A percentile compares a stretch with the other conserved stretches of the same genome.
These are phyloP conservation scores for Oryzias sinensis DNA, from an alignment of 2,797 vertebrate species.

Conservation along the genomic window DNA sequence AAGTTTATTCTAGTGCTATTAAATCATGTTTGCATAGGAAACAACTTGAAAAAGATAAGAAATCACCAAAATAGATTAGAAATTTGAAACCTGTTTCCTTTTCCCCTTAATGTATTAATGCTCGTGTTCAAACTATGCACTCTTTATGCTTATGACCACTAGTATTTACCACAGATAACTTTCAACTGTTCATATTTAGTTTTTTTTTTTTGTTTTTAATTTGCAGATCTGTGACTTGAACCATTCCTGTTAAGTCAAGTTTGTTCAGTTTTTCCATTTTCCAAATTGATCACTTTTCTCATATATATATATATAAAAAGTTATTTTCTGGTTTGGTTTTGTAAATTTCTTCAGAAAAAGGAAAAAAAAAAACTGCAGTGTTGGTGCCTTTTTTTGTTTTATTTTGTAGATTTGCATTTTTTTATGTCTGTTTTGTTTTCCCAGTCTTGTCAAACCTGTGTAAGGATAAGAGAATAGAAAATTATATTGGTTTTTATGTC, in stretches of 20 bases:
- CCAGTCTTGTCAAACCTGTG: constrained; percentile 90
- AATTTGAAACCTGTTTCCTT: constrained; percentile 62
- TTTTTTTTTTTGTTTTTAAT: constrained; percentile 18
- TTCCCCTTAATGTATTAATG: constrained; percentile 69
- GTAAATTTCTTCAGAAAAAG: constrained; percentile 63
- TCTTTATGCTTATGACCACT: constrained; percentile 85
- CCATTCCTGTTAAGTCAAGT: constrained; percentile 74
- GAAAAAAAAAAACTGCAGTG: constrained; percentile 59
- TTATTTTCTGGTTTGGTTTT: constrained; percentile 45
- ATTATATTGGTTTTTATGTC: constrained; percentile 86
- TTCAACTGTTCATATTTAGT: constrained; percentile 71
- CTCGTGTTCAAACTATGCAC: constrained; percentile 78
- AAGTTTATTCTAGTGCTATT: constrained; percentile 54
- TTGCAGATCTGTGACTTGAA: constrained; percentile 84
- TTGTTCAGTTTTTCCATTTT: constrained; percentile 64
- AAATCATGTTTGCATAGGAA: constrained; percentile 32
- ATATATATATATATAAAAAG: constrained; percentile 34
- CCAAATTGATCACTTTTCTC: constrained; percentile 69
- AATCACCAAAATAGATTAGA: constrained; percentile 46
- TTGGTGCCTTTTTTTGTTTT: constrained; percentile 72
- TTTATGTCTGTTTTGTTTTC: constrained; percentile 76
- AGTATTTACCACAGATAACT: constrained; percentile 85
- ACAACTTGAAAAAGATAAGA: constrained; percentile 36
- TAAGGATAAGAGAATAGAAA: constrained; percentile 87
- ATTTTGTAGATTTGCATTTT: constrained; percentile 73